Percentiles rank a stretch among this genome's conserved stretches.
Conservation (phyloP, 2,113 vertebrate species). For the Anarrhichthys ocellatus region DNA sequence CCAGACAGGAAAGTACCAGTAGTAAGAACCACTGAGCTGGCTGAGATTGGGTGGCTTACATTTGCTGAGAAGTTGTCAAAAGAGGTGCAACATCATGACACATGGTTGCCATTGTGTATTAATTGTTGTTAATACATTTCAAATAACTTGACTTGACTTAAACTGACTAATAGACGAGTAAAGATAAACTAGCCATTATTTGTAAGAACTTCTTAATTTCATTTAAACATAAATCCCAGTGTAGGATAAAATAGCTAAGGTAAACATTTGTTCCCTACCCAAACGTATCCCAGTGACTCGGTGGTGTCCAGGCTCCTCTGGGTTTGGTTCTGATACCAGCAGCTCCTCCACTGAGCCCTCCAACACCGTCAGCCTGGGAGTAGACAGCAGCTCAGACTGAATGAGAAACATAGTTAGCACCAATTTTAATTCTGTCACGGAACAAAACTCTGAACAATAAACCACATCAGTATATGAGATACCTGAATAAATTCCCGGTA, state of each 20-base stretch:
- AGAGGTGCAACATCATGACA: neutral
- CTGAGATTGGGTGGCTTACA: constrained; percentile 74
- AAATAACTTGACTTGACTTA: neutral
- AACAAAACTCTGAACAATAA: neutral
- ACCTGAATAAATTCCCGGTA: constrained; percentile 94
- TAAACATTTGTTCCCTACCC: constrained; percentile 76
- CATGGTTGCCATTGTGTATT: neutral
- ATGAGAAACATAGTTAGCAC: neutral
- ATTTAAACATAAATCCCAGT: neutral
- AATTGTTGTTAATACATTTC: neutral
- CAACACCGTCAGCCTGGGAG: constrained; percentile 86
- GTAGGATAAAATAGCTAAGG: neutral
- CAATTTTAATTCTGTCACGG: neutral
- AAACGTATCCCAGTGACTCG: constrained; percentile 87
- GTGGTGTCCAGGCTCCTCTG: constrained; percentile 83
- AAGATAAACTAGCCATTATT: neutral
- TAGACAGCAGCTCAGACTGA: constrained; percentile 90
- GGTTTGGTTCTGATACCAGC: constrained; percentile 84
- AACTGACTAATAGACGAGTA: neutral
- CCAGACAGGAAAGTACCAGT: constrained; percentile 95
- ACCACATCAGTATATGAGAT: neutral
- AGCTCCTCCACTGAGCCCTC: constrained; percentile 94
- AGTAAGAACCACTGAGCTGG: constrained; percentile 90
- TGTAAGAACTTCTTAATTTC: neutral
- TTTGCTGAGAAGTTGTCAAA: constrained; percentile 76